Conservation (phyloP, 2,797 vertebrate species). For the Mormyrus proboscirostris region DNA sequence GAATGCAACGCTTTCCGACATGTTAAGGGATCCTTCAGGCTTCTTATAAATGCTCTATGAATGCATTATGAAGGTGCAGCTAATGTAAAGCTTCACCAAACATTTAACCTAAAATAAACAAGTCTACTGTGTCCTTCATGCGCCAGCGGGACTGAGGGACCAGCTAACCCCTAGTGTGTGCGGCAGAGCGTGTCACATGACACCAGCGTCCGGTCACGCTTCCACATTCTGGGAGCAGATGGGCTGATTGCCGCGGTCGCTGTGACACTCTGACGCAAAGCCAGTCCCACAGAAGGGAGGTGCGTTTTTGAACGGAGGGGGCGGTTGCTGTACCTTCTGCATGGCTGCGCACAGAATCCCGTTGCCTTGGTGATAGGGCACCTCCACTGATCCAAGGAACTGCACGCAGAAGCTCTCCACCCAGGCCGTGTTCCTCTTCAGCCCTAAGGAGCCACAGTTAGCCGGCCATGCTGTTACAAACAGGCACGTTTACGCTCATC, state of each 20-base stretch:
- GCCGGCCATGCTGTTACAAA: slow-evolving; percentile 33
- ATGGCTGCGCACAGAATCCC: slow-evolving; percentile 88
- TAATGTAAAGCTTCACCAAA: neutral
- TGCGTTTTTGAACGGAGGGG: neutral
- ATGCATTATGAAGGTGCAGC: neutral
- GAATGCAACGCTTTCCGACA: neutral
- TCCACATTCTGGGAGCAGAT: neutral
- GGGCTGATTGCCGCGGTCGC: neutral
- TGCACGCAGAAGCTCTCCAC: slow-evolving; percentile 77
- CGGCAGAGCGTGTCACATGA: neutral
- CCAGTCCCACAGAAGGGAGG: neutral
- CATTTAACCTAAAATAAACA: neutral
- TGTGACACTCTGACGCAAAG: neutral
- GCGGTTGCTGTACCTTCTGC: slow-evolving; percentile 75
- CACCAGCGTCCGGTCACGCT: neutral
- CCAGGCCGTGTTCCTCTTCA: slow-evolving; percentile 64
- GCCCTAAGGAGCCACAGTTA: slow-evolving; percentile 38
- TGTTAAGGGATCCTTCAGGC: neutral
- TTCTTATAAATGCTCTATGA: neutral
- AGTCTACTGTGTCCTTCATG: neutral
- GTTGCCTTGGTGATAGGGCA: slow-evolving; percentile 86
- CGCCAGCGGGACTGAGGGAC: neutral
- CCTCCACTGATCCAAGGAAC: slow-evolving; percentile 91
- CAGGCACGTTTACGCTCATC: neutral
- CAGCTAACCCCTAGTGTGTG: neutral